phyloP scores from a whole-genome alignment of 2,888 invertebrate genomes.

The Diarsia dahlii region DNA sequence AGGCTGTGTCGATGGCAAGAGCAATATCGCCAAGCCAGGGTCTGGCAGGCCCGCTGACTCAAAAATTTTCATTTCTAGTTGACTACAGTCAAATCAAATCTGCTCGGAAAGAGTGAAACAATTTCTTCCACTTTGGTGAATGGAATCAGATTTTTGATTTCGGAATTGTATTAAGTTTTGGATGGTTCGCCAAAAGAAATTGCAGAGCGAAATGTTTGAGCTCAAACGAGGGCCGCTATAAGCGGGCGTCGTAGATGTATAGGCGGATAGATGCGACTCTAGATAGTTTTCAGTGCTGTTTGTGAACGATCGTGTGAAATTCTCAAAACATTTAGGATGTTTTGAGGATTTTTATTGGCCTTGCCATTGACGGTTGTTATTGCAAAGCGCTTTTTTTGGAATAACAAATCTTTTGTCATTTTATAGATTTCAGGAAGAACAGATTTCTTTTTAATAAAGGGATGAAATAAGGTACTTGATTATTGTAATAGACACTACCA shows the following conservation, averaged over 20 bases:
- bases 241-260: constrained; percentile 45
- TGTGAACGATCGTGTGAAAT: background rate
- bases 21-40: constrained; percentile 51
- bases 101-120: constrained; percentile 71
- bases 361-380: background rate
- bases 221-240: constrained; percentile 61
- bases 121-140: constrained; percentile 74
- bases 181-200: constrained; percentile 67
- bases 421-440: background rate
- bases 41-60: constrained; percentile 34
- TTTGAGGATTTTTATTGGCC: too few relatives aligned
- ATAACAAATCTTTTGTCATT: background rate
- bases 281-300: constrained; percentile 13
- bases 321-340: too few relatives aligned
- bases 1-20: constrained; percentile 52
- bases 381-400: background rate
- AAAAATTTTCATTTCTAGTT: constrained; percentile 70
- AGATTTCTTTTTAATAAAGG: background rate
- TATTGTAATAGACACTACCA: background rate
- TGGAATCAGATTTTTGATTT: constrained; percentile 78
- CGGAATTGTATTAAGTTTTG: constrained; percentile 78
- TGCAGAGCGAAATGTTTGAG: constrained; percentile 67
- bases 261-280: constrained; percentile 32
- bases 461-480: background rate
- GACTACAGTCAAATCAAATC: constrained; percentile 75